Percentiles rank a stretch among this genome's conserved stretches.
phyloP scores from a whole-genome alignment of 2,113 vertebrate species.

The Meriones unguiculatus region DNA sequence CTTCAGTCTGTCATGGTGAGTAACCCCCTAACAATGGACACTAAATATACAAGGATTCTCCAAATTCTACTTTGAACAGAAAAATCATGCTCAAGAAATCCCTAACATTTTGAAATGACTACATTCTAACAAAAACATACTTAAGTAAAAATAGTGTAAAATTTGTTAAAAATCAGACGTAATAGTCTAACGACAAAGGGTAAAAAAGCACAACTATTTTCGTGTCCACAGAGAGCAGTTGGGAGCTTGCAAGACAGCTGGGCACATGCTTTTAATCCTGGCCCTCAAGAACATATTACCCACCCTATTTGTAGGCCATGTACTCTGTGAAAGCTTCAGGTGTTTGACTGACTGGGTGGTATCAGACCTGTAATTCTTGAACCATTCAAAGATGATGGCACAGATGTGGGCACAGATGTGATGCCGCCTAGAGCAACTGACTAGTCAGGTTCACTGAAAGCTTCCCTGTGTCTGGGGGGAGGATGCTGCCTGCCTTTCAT shows the following conservation, averaged over 20 bases:
- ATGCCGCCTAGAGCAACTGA: neutral
- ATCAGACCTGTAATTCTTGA: neutral
- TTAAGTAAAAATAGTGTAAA: neutral
- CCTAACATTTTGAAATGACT: neutral
- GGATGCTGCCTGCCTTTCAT: neutral
- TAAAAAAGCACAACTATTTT: neutral
- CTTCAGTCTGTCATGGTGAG: slow-evolving; percentile 39
- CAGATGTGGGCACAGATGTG: neutral
- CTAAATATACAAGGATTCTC: slow-evolving; percentile 20
- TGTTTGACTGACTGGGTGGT: neutral
- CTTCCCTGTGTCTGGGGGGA: neutral
- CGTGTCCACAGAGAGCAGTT: neutral
- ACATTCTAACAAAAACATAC: slow-evolving; percentile 18
- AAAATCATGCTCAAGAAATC: slow-evolving; percentile 4
- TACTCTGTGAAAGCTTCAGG: neutral
- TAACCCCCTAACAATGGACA: neutral
- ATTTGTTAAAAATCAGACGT: neutral
- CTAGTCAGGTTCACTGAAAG: neutral
- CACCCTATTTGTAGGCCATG: neutral
- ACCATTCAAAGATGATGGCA: neutral
- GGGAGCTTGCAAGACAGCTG: no score
- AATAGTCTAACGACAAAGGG: neutral
- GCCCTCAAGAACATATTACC: no score
- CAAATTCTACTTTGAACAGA: neutral
- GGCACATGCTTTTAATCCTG: no score